A percentile compares a stretch with the other conserved stretches of the same genome.
Conservation (phyloP, 2,113 vertebrate genomes). For the Archilochus colubris region DNA sequence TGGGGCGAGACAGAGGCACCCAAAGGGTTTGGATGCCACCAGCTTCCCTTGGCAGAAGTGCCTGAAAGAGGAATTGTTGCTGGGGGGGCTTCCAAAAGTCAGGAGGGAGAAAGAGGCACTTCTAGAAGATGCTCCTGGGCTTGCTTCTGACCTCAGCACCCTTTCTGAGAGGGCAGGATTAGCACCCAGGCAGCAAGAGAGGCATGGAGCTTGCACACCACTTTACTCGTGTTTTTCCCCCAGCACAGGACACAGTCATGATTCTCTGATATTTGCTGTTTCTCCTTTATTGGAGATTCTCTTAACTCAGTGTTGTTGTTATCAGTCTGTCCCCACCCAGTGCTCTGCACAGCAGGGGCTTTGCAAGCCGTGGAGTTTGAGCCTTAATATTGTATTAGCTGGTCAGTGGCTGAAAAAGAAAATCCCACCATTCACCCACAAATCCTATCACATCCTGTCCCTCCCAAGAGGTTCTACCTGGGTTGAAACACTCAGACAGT, state of each 20-base stretch:
- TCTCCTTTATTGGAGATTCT: not conserved
- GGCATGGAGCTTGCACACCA: not conserved
- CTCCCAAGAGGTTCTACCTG: not conserved
- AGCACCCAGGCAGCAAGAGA: not conserved
- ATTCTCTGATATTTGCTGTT: not conserved
- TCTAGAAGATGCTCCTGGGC: not conserved
- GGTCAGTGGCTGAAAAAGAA: not conserved
- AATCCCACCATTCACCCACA: not conserved
- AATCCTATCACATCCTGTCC: not conserved
- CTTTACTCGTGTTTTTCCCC: not conserved
- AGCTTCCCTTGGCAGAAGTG: not conserved
- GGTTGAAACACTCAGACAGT: not conserved
- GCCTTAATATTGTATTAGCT: not conserved
- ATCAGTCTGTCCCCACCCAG: not conserved
- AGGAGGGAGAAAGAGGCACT: not conserved
- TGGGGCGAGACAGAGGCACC: rapidly evolving
- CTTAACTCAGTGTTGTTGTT: too few species aligned
- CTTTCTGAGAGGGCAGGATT: not conserved
- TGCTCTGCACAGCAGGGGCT: not conserved
- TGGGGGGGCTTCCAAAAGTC: not conserved
- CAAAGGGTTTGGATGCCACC: not conserved
- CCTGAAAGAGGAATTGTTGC: not conserved
- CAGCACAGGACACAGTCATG: not conserved
- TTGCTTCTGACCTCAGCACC: not conserved
- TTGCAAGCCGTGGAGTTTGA: not conserved